A percentile compares a stretch with the other conserved stretches of the same genome.
These are phyloP conservation scores for Pelagia noctiluca DNA, from an alignment of 30 jellyfish, hydroid and myxozoan genomes.

Conservation along the genomic window DNA sequence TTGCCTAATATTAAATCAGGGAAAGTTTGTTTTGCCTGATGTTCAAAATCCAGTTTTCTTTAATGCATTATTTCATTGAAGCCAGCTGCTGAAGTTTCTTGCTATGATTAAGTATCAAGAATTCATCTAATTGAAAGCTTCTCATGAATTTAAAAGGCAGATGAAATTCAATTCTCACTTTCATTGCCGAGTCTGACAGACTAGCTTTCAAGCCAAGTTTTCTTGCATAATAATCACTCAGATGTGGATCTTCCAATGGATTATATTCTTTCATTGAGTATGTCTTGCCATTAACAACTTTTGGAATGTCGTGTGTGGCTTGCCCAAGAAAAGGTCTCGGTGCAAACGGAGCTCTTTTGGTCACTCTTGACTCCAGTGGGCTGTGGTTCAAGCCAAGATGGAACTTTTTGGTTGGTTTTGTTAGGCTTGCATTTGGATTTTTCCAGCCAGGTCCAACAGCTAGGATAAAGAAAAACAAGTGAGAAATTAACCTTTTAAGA, in stretches of 20 bases:
- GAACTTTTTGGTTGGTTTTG: conserved; percentile 79
- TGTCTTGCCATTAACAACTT: conserved; percentile 94
- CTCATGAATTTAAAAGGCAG: not conserved
- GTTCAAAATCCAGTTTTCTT: no score
- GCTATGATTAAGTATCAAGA: no score
- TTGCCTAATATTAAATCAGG: no score
- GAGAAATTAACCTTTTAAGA: not conserved
- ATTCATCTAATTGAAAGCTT: no score
- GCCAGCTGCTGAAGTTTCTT: no score
- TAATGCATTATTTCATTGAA: no score
- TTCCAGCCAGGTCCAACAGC: conserved; percentile 85
- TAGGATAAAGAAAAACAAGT: not conserved
- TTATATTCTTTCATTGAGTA: conserved; percentile 84
- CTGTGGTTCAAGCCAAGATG: conserved; percentile 63
- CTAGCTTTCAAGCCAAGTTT: conserved; percentile 84
- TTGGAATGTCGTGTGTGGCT: conserved; percentile 80
- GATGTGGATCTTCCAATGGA: conserved; percentile 94
- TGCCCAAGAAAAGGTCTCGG: conserved; percentile 76
- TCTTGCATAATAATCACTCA: conserved; percentile 89
- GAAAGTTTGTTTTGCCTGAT: no score
- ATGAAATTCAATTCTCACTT: conserved; percentile 21
- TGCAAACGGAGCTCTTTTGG: conserved; percentile 96
- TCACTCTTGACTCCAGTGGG: conserved; percentile 84
- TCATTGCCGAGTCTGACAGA: conserved; percentile 63
- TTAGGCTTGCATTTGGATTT: conserved; percentile 83